A percentile compares a stretch with the other conserved stretches of the same genome.
Evolutionary conservation across 2,888 invertebrate genomes (phyloP).

Genomic region (Thysanoteuthis rhombus): DNA sequence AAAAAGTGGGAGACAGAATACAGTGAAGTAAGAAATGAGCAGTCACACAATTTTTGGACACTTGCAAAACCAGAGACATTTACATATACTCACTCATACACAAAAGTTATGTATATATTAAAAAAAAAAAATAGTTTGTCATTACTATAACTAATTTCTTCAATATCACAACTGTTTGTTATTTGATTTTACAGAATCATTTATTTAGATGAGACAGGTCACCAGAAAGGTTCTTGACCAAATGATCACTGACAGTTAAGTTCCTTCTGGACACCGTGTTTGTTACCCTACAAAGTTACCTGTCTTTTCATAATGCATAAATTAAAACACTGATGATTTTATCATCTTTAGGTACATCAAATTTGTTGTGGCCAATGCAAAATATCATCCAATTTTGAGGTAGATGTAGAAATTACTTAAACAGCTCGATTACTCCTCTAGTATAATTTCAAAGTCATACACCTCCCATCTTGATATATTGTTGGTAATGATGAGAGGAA

Average conservation of each 20-base stretch:
- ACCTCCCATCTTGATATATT: background rate
- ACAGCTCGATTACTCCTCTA: background rate
- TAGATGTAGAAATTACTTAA: background rate
- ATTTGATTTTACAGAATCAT: background rate
- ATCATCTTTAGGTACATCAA: background rate
- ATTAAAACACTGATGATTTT: background rate
- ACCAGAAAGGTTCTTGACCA: no score
- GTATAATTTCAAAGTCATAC: background rate
- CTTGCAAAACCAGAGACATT: background rate
- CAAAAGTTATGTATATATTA: background rate
- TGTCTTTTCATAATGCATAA: background rate
- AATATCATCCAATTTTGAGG: background rate
- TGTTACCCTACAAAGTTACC: background rate
- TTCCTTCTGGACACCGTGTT: background rate
- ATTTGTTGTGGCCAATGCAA: background rate
- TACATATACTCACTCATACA: background rate
- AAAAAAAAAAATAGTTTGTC: no score
- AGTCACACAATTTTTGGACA: background rate
- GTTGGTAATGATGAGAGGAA: background rate
- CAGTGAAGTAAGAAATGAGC: constrained; percentile 13
- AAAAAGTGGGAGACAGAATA: background rate
- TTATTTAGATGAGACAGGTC: background rate
- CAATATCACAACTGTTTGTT: background rate
- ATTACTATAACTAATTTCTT: background rate
- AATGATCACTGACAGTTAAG: no score